Base-by-base conservation (phyloP, 2,888 invertebrate genomes). In the Cancer borealis region DNA sequence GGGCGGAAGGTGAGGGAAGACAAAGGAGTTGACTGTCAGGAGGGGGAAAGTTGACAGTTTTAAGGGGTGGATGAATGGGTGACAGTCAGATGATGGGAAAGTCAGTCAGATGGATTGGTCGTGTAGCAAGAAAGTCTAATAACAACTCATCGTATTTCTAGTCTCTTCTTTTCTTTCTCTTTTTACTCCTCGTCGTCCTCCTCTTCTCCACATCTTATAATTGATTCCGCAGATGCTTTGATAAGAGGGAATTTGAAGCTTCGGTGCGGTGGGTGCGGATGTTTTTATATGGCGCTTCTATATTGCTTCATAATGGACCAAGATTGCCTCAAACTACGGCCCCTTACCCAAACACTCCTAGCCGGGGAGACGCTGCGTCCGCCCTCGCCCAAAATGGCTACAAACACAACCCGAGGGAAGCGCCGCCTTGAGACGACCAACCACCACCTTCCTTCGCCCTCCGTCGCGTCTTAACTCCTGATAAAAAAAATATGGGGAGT, bases 241-340 rank as follows among this genome's bases (percentile, higher is more conserved):
- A 88, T 60, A 45, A 60, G 88, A 92, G 88, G 87, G 92, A 88
- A 46, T 88, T 60, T 88, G 92, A 88, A 49, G 92, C 88, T 12
- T 49, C 54, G 92, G 88, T 39, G 54, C 49, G 88, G 45, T 26
- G 47, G 88, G 88, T 91, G 45, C 47, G 49, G 93, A 91, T 93
- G 93, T 94, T 94, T 94, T 94, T 92, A 92, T 92, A 92, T 90
- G 94, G 79, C 90, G 88, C 91, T 92, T 54, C 94, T 92, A 94
- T 94, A 94, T 94, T 94, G 94, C 94, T 94, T 92, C 94, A 94
- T 94, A 94, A 94, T 94, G 94, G 94, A 92, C 94, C 92, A 94
- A 94, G 94, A 94, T 94, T 94, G 94, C 94, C 91, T 92, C 94
- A 94, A 94, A 94, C 94, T 94, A 92, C 79, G 92, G 92, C 54